Percentiles rank a stretch among this genome's conserved stretches.
These are phyloP conservation scores for Bradypodion pumilum DNA, from an alignment of 2,797 vertebrate genomes.

Conservation along the genomic window DNA sequence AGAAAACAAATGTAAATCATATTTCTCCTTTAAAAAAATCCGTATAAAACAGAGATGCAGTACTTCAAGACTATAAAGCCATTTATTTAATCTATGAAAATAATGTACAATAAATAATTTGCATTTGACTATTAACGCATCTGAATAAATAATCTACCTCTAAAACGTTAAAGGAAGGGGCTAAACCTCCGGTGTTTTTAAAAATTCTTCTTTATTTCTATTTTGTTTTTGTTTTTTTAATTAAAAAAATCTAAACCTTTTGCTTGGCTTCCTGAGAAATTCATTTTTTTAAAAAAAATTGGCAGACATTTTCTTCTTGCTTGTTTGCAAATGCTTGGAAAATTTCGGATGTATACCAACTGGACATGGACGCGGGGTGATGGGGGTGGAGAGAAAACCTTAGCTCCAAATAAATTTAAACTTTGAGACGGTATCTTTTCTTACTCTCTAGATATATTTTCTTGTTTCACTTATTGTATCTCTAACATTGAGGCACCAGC, in stretches of 20 bases:
- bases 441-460: background rate
- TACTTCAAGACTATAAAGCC: slow-evolving; percentile 81
- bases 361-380: background rate
- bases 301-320: slow-evolving; percentile 61
- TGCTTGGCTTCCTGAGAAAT: slow-evolving; percentile 82
- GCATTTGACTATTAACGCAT: slow-evolving; percentile 95
- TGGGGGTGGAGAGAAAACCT: background rate
- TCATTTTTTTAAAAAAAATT: slow-evolving; percentile 76
- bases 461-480: background rate
- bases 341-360: slow-evolving; percentile 44
- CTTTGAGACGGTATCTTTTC: background rate
- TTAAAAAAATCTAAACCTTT: slow-evolving; percentile 79
- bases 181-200: slow-evolving; percentile 66
- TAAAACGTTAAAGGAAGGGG: slow-evolving; percentile 87
- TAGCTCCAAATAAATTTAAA: background rate
- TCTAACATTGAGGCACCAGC: background rate
- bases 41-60: slow-evolving; percentile 46
- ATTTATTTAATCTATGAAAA: slow-evolving; percentile 97
- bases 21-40: background rate
- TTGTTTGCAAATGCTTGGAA: slow-evolving; percentile 22
- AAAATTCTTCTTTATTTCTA: slow-evolving; percentile 2
- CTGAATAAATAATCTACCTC: slow-evolving; percentile 97
- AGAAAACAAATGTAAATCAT: background rate
- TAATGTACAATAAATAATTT: slow-evolving; percentile 99
- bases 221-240: slow-evolving; percentile 32